phyloP scores from a whole-genome alignment of 2,113 vertebrate species.

The Limnothrissa miodon region DNA sequence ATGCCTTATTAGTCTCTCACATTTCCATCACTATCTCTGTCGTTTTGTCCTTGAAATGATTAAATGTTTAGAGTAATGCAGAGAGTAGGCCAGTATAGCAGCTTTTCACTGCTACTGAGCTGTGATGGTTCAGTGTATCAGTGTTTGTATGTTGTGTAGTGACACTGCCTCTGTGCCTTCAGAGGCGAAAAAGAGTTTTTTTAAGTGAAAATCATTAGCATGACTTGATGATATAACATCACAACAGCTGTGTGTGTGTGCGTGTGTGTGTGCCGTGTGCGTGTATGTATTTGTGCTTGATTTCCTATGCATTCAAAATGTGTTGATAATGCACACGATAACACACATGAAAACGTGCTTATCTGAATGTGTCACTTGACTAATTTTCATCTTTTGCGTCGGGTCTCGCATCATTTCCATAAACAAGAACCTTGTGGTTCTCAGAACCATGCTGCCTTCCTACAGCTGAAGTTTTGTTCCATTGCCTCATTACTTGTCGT shows the following conservation, averaged over 20 bases:
- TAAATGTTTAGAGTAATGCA: too few species aligned
- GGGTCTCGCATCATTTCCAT: not conserved
- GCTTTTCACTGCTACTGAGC: too few species aligned
- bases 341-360: not conserved
- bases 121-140: too few species aligned
- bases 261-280: not conserved
- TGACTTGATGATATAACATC: not conserved
- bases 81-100: too few species aligned
- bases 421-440: not conserved
- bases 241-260: not conserved
- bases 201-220: not conserved
- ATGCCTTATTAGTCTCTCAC: not conserved
- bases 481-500: not conserved
- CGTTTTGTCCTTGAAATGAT: too few species aligned
- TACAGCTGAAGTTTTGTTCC: not conserved
- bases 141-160: not conserved
- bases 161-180: not conserved
- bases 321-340: not conserved
- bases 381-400: not conserved
- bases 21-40: too few species aligned
- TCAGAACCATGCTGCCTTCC: not conserved
- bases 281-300: too few species aligned
- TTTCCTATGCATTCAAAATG: not conserved
- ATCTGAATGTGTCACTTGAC: slow-evolving; percentile 7
- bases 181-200: not conserved